phyloP scores from a whole-genome alignment of 1,140 invertebrate genomes.

The Drosophila nasuta region DNA sequence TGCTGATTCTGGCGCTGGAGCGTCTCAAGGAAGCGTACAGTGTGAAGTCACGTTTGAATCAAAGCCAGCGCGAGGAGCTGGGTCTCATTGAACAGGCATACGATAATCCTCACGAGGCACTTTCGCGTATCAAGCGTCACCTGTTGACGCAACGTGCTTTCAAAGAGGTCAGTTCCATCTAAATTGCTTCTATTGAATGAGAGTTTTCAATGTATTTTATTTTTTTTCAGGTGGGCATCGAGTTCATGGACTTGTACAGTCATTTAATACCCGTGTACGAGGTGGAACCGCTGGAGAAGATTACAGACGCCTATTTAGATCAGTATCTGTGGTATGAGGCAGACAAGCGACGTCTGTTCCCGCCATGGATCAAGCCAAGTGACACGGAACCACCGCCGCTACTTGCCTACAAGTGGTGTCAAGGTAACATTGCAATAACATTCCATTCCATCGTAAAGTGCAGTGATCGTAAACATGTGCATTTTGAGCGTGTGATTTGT shows the following conservation, averaged over 20 bases:
- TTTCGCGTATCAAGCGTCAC: conserved; percentile 99
- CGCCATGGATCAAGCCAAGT: conserved; percentile 99
- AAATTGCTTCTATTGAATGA: neutral
- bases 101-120: conserved; percentile 99
- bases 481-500: conserved; percentile 87
- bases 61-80: conserved; percentile 99
- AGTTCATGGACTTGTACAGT: conserved; percentile 99
- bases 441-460: neutral
- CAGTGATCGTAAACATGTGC: conserved; percentile 18
- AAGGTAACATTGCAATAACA: conserved; percentile 88
- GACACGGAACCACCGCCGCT: conserved; percentile 99
- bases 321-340: conserved; percentile 99
- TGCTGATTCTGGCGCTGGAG: conserved; percentile 98
- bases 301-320: conserved; percentile 98
- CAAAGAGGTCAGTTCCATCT: conserved; percentile 91
- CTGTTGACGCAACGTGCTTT: conserved; percentile 98
- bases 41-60: conserved; percentile 99
- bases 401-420: conserved; percentile 99
- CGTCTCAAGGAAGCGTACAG: conserved; percentile 99
- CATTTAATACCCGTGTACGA: conserved; percentile 99
- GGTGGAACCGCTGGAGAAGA: conserved; percentile 99
- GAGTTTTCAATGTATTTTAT: neutral
- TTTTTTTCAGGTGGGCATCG: conserved; percentile 94
- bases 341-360: conserved; percentile 98
- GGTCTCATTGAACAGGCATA: conserved; percentile 99